Evolutionary conservation across 1,140 invertebrate species (phyloP), one percentile per base, ranked within the genome.

Genomic region (Catajapyx aquilonaris): DNA sequence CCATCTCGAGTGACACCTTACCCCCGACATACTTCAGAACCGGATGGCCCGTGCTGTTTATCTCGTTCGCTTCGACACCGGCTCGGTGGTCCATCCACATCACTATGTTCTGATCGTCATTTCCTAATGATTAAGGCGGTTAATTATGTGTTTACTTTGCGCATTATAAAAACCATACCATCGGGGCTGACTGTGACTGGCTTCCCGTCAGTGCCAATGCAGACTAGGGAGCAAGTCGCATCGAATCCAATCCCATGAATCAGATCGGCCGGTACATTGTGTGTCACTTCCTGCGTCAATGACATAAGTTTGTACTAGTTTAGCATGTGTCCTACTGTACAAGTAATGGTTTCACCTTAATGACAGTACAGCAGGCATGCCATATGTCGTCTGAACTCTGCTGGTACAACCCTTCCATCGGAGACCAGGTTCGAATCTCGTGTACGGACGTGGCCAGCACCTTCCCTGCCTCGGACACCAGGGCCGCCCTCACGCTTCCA

Each of bases 71-170:
- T 63, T 95, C 80, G 31, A 67, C 53, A 15, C 68, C 59, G 2
- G 90, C 90, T 46, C 91, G 61, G 52, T 96, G 90, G 55, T 97
- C 91, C 84, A 95, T 79, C 91, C 91, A 97, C 57, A 95, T 71
- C 21, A 96, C 83, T 18, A 96, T 65, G 57, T 96, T 91, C 54
- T 80, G 76, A 32, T 74, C 61, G 49, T 68, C 51, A 25, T 66
- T 56, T 5, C 66, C 73, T 72, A 34, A 34, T 15, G 15, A 7
- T 7, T 11, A 33, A 16, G 16, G 5, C 5, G 16, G 9, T 7
- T 5, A 33, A 10, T 17, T 3, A 13, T 13, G 13, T 13, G 33
- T 2, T 19, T n/a, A n/a, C n/a, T n/a, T n/a, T n/a, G n/a, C n/a
- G n/a, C n/a, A n/a, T n/a, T n/a, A 20, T 20, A 5, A 15, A 20